phyloP scores from a whole-genome alignment of 1,140 invertebrate species.

The Brachionus plicatilis region DNA sequence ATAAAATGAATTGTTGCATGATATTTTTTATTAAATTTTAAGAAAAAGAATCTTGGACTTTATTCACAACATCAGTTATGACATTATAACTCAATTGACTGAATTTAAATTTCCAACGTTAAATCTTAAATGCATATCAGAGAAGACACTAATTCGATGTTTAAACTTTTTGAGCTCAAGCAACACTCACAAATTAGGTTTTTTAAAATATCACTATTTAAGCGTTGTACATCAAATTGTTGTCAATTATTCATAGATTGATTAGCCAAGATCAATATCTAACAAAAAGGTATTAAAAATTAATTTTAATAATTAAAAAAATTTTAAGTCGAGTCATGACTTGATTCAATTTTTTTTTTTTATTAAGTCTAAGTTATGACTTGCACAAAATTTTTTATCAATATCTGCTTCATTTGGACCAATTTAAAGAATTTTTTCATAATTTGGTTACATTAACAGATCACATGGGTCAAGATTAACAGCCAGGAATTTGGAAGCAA shows the following conservation, averaged over 20 bases:
- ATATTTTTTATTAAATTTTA: neutral
- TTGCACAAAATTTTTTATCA: too few species aligned
- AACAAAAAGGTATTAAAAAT: too few species aligned
- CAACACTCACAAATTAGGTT: neutral
- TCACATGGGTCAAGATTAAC: too few species aligned
- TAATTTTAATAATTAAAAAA: too few species aligned
- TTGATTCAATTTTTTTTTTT: too few species aligned
- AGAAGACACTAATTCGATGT: neutral
- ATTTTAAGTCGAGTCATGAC: too few species aligned
- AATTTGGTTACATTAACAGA: too few species aligned
- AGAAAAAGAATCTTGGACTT: neutral
- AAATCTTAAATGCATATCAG: neutral
- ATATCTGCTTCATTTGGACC: too few species aligned
- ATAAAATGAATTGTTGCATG: too few species aligned
- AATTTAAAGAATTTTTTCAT: too few species aligned
- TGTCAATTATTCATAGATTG: conserved; percentile 1
- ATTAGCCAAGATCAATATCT: neutral
- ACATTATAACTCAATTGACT: neutral
- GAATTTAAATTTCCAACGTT: neutral
- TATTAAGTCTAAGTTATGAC: too few species aligned
- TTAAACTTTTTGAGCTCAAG: neutral
- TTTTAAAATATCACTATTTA: neutral
- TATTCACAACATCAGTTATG: neutral
- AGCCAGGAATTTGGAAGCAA: too few species aligned
- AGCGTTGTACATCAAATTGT: conserved; percentile 15